Evolutionary conservation across 1,140 invertebrate genomes (phyloP).

Genomic region (Penaeus japonicus): DNA sequence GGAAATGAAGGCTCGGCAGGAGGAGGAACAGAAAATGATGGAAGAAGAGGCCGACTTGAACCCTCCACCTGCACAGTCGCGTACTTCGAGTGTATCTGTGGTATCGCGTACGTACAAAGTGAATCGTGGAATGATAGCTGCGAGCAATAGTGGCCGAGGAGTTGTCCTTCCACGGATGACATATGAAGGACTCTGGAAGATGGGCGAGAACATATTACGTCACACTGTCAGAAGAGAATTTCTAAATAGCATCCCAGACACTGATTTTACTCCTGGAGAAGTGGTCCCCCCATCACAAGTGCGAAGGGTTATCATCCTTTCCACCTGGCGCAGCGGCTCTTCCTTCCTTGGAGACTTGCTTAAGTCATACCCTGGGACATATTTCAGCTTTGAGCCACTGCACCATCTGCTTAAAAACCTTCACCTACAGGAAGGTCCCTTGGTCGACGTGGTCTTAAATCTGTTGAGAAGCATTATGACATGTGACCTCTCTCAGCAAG

Average conservation of each 20-base stretch:
- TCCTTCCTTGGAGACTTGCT: constrained; percentile 57
- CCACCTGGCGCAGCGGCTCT: constrained; percentile 58
- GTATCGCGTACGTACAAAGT: no score
- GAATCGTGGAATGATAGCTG: no score
- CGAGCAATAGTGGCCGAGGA: no score
- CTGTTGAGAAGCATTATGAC: constrained; percentile 42
- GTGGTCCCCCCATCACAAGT: constrained; percentile 24
- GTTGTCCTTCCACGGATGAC: constrained; percentile 1
- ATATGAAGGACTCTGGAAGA: constrained; percentile 29
- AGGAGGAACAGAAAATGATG: neutral
- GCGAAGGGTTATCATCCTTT: constrained; percentile 48
- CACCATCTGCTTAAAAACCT: constrained; percentile 49
- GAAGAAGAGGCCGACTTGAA: neutral
- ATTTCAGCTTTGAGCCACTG: constrained; percentile 57
- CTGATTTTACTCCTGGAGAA: constrained; percentile 46
- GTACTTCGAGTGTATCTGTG: no score
- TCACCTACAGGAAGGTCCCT: constrained; percentile 50
- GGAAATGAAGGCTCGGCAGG: neutral
- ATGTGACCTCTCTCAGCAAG: constrained; percentile 35
- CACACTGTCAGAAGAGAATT: constrained; percentile 7
- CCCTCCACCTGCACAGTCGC: no score
- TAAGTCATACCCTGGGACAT: constrained; percentile 53
- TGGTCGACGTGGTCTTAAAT: constrained; percentile 14
- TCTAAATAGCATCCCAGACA: neutral
- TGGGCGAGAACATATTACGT: neutral